Percentiles rank a stretch among this genome's conserved stretches.
phyloP scores from a whole-genome alignment of 2,113 vertebrate genomes.

The Arothron firmamentum region DNA sequence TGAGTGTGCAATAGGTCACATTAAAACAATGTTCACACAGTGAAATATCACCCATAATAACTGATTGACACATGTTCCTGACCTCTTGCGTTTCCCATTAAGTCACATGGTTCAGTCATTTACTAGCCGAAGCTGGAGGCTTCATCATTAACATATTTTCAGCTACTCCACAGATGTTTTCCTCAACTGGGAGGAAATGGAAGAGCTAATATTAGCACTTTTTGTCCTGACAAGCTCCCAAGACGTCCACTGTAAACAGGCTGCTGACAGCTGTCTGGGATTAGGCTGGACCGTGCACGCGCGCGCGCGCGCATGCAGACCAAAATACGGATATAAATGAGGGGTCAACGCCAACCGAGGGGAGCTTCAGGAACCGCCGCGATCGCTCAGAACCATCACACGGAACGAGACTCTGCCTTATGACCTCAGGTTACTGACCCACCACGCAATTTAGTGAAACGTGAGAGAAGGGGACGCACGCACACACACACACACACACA shows the following conservation, averaged over 20 bases:
- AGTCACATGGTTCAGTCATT: background rate
- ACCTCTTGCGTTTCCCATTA: no score
- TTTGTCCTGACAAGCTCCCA: slow-evolving; percentile 11
- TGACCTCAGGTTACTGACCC: background rate
- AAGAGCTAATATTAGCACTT: slow-evolving; percentile 33
- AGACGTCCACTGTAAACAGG: slow-evolving; percentile 42
- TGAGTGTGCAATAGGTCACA: no score
- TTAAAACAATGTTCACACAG: no score
- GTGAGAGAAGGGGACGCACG: background rate
- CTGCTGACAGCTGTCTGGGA: slow-evolving; percentile 16
- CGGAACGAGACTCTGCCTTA: background rate
- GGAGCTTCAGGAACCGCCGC: background rate
- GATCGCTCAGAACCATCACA: background rate
- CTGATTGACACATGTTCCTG: no score
- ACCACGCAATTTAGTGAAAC: background rate
- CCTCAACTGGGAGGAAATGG: slow-evolving; percentile 21
- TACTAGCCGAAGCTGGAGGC: background rate
- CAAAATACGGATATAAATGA: background rate
- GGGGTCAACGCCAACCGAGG: background rate
- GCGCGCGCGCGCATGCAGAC: background rate
- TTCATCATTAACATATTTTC: background rate
- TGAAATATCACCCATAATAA: no score
- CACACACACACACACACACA: no score
- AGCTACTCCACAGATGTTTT: slow-evolving; percentile 1
- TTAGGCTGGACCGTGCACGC: slow-evolving; percentile 12